phyloP scores from a whole-genome alignment of 2,888 invertebrate genomes.

The Adineta ricciae region DNA sequence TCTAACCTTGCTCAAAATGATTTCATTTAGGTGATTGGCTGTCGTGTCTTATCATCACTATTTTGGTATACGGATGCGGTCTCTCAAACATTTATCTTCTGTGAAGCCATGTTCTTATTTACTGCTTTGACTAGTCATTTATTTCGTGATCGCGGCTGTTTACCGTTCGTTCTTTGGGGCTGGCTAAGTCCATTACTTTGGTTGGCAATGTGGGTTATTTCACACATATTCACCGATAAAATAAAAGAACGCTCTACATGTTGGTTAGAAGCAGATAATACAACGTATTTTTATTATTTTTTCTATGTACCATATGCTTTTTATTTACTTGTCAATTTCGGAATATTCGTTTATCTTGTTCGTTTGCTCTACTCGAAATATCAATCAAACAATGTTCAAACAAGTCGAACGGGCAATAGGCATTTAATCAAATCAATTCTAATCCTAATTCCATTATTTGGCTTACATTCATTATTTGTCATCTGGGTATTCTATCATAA shows the following conservation, averaged over 20 bases:
- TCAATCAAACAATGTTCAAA: neutral
- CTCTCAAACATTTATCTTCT: neutral
- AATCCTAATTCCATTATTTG: neutral
- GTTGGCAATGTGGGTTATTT: neutral
- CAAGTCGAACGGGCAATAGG: neutral
- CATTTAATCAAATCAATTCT: neutral
- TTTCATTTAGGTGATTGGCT: neutral
- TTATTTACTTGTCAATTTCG: neutral
- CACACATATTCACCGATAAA: neutral
- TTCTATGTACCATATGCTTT: neutral
- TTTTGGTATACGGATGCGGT: conserved; percentile 5
- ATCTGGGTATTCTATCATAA: neutral
- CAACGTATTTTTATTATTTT: neutral
- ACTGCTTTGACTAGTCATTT: neutral
- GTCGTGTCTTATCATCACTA: neutral
- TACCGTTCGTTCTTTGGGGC: neutral
- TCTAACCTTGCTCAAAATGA: neutral
- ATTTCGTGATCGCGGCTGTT: conserved; percentile 1
- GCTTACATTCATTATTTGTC: neutral
- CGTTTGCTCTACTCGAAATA: neutral
- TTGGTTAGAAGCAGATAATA: neutral
- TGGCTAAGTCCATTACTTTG: neutral
- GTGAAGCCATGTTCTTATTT: neutral
- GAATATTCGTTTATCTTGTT: neutral
- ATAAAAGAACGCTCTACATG: neutral